These are phyloP conservation scores for Aricia artaxerxes DNA, from an alignment of 2,888 invertebrate species.

Conservation along the genomic window DNA sequence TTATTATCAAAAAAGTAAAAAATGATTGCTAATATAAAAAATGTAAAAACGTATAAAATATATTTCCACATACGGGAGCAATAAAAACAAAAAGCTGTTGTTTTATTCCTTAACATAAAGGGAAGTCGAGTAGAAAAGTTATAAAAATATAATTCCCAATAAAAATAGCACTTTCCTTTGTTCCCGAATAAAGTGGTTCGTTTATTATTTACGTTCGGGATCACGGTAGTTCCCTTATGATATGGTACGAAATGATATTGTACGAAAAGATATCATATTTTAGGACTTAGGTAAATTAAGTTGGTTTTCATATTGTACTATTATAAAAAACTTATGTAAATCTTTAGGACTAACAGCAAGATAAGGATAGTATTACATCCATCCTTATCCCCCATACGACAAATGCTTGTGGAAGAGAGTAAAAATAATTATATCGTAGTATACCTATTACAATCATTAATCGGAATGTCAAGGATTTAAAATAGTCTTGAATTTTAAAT, in stretches of 20 bases:
- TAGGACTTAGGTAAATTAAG: neutral
- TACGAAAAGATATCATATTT: neutral
- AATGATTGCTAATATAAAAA: neutral
- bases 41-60: neutral
- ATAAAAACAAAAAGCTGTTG: slow-evolving; percentile 1
- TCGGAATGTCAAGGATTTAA: neutral
- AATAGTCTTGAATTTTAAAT: slow-evolving; percentile 3
- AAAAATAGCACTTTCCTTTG: slow-evolving; percentile 27
- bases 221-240: neutral
- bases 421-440: neutral
- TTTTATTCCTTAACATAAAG: slow-evolving; percentile 10
- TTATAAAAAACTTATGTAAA: too few species aligned
- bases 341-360: too few species aligned
- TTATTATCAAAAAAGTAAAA: neutral
- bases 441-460: neutral
- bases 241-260: neutral
- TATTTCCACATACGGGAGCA: neutral
- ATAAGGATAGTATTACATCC: too few species aligned
- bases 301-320: neutral
- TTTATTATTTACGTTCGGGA: slow-evolving; percentile 27
- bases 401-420: too few species aligned
- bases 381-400: too few species aligned
- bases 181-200: slow-evolving; percentile 22
- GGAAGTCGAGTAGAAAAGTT: slow-evolving; percentile 29
- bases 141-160: slow-evolving; percentile 30